Evolutionary conservation across 2,888 invertebrate genomes (phyloP), one percentile per base, ranked within the genome.

Genomic region (Lissocephala sabroskyi): DNA sequence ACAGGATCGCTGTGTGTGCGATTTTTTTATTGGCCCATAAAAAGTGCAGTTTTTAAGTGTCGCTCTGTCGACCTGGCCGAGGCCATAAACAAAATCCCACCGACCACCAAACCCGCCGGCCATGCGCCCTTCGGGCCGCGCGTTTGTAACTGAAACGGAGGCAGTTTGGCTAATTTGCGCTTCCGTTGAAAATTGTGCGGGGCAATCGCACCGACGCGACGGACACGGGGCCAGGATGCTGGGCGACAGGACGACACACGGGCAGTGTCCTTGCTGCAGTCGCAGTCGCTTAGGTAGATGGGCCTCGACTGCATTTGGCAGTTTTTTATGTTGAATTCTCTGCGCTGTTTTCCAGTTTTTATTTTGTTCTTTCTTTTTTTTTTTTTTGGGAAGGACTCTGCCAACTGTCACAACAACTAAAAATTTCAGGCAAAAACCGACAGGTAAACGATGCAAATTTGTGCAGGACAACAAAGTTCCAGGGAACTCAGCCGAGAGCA

Each of bases 141-240:
- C 41, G 52, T 46, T 32, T 35, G 23, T 5, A 23, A 23, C 23
- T 48, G 45, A 41, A 56, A 35, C 63, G 73, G 57, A 52, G 64
- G 56, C 57, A 49, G 56, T 40, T 30, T 56, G 51, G 68, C 58
- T 74, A 73, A 73, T 74, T 76, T 74, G 70, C 59, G 58, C 61
- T 70, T 76, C 74, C 73, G 65, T 57, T 59, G 65, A 76, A 70
- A 73, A 66, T 53, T 52, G n/a, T 49, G 49, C 41, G 9, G 30
- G n/a, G 30, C 23, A n/a, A n/a, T n/a, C 18, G 9, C 33, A 14
- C 9, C 3, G 7, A 11, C 10, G 45, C 16, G 17, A 13, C 29
- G 11, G 29, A 23, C 43, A 49, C 56, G 41, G 46, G 40, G 39
- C 33, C 70, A 64, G 71, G 71, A 74, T 66, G 64, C 75, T 56